phyloP scores from a whole-genome alignment of 2,113 vertebrate genomes.

The Morone saxatilis region DNA sequence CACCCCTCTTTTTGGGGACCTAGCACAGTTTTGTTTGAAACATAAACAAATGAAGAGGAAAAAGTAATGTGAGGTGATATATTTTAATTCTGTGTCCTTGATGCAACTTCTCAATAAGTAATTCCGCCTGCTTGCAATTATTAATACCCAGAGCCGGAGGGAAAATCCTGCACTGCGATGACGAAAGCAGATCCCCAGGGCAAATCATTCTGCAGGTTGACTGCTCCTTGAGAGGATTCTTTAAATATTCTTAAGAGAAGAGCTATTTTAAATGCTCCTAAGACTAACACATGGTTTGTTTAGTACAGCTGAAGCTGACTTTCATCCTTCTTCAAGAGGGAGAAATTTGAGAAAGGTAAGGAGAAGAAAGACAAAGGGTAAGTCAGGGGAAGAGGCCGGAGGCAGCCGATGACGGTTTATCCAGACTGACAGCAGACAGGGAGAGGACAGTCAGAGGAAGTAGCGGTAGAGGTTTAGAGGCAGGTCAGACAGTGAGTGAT shows the following conservation, averaged over 20 bases:
- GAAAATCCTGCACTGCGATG: slow-evolving; percentile 14
- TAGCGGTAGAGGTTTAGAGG: slow-evolving; percentile 22
- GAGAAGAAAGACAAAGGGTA: slow-evolving; percentile 18
- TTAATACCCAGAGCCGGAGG: slow-evolving; percentile 54
- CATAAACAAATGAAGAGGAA: background rate
- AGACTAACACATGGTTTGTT: background rate
- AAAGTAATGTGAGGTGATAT: background rate
- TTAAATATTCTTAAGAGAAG: background rate
- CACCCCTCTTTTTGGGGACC: background rate
- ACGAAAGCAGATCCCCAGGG: slow-evolving; percentile 23
- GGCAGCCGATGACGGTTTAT: slow-evolving; percentile 14
- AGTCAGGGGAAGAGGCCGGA: background rate
- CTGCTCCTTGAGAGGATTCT: background rate
- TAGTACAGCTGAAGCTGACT: background rate
- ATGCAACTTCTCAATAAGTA: slow-evolving; percentile 49
- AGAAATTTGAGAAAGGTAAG: slow-evolving; percentile 9
- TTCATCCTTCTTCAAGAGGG: background rate
- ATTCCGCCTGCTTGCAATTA: slow-evolving; percentile 34
- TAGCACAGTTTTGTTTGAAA: background rate
- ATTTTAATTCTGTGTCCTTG: slow-evolving; percentile 12
- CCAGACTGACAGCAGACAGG: slow-evolving; percentile 51
- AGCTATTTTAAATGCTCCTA: background rate
- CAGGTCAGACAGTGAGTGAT: slow-evolving; percentile 21
- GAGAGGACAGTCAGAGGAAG: slow-evolving; percentile 42
- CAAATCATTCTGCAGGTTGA: slow-evolving; percentile 15